These are phyloP conservation scores for Tipula lateralis DNA, from an alignment of 2,888 invertebrate genomes.

Conservation along the genomic window DNA sequence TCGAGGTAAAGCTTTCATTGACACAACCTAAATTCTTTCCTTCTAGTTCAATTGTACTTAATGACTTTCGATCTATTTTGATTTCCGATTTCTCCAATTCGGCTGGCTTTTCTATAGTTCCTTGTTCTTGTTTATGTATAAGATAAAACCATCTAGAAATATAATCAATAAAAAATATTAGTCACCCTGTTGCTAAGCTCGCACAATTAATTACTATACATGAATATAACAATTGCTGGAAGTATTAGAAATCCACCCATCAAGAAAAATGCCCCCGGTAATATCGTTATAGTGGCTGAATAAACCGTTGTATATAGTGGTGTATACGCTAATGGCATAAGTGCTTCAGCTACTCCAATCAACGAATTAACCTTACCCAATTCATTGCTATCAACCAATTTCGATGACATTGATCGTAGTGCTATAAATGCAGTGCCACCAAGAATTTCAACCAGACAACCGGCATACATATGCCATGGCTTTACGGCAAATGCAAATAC, in stretches of 20 bases:
- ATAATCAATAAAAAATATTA: neutral
- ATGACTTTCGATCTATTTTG: neutral
- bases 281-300: constrained; percentile 48
- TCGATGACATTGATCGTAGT: neutral
- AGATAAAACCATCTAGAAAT: constrained; percentile 34
- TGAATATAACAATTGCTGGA: constrained; percentile 50
- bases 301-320: constrained; percentile 15
- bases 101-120: neutral
- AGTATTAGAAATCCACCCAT: constrained; percentile 50
- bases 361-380: neutral
- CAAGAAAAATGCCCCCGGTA: constrained; percentile 52
- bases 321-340: neutral
- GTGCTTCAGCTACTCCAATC: neutral
- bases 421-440: neutral
- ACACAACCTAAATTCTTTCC: neutral
- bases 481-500: neutral
- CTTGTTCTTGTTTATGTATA: constrained; percentile 29
- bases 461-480: neutral
- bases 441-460: neutral
- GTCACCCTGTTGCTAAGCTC: neutral
- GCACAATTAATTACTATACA: constrained; percentile 35
- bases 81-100: neutral
- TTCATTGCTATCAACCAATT: neutral
- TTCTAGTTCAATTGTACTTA: neutral
- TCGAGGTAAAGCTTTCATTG: neutral